Evolutionary conservation across 2,113 vertebrate species (phyloP).

Genomic region (Hippolais icterina): DNA sequence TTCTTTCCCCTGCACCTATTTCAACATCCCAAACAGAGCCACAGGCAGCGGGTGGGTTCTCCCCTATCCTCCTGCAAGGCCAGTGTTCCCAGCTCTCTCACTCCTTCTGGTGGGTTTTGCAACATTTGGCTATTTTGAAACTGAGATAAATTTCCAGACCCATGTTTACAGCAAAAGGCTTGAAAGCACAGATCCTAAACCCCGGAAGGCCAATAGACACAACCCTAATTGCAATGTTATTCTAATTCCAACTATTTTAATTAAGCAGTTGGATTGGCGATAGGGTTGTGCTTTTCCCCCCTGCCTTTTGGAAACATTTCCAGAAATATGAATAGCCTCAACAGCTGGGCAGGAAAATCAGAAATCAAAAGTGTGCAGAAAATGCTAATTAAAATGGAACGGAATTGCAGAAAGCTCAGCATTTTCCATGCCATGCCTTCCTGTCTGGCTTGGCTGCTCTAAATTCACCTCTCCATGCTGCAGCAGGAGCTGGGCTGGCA

Average conservation of each 20-base stretch:
- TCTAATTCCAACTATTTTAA: conserved; percentile 15
- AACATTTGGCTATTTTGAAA: conserved; percentile 55
- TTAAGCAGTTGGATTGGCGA: neutral
- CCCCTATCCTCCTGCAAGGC: neutral
- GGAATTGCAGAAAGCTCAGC: neutral
- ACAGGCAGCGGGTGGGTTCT: neutral
- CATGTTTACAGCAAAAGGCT: conserved; percentile 12
- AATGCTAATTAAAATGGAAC: neutral
- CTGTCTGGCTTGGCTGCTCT: neutral
- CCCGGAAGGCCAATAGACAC: conserved; percentile 9
- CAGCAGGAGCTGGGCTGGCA: neutral
- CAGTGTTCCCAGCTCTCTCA: neutral
- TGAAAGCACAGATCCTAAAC: neutral
- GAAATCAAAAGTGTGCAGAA: neutral
- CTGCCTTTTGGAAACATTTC: neutral
- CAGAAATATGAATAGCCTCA: neutral
- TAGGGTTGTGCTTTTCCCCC: neutral
- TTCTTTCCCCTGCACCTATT: neutral
- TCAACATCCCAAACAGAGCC: conserved; percentile 19
- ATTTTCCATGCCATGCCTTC: neutral
- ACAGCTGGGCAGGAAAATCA: neutral
- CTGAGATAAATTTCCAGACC: conserved; percentile 14
- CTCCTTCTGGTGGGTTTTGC: conserved; percentile 39
- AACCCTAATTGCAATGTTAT: neutral
- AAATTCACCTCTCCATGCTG: neutral